Base-by-base conservation (phyloP, 2,113 vertebrate genomes). In the Orientallactaga bullata region DNA sequence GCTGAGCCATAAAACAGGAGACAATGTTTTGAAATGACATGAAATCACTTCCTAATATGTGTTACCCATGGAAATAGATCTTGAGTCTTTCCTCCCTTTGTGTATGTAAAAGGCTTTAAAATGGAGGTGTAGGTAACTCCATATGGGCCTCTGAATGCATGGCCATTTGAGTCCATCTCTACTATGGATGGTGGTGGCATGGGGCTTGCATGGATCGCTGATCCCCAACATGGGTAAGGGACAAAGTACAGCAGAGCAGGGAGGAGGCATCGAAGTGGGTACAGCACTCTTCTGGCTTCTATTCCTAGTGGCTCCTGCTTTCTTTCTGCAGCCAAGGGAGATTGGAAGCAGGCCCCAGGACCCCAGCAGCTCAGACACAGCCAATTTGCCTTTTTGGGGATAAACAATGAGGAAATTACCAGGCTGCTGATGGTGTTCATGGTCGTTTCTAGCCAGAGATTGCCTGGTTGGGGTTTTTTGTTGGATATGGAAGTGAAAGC, bases 381-480 rank as follows among this genome's bases (percentile, higher is more conserved):
- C 79, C 88, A 94, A 71, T 81, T 74, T 84, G 39, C 60, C 79
- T 76, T 88, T 74, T 89, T 61, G 74, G 63, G 76, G 85, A 93
- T 77, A 91, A 93, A 81, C 84, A 91, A 47, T 85, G 85, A 95
- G 73, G 65, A 90, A 76, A 93, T 74, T 60, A 77, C 61, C 73
- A 93, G 88, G 63, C n/a, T 85, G 73, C 69, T 37, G 51, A 63
- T 55, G 23, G 21, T 20, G 5, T 58, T 42, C 11, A 2, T 60
- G 30, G 63, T 66, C 28, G 24, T 65, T 37, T 37, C 68, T 85
- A 74, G 47, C 37, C 51, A 63, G 66, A 88, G 83, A 37, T 69
- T 23, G 85, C 72, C 76, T 73, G 5, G 32, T 37, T 78, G 81
- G 69, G 51, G 20, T 58, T 35, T 55, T 58, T 92, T 32, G 13